Evolutionary conservation across 2,888 invertebrate species (phyloP), one percentile per base, ranked within the genome.

Genomic region (Anticlea derivata): DNA sequence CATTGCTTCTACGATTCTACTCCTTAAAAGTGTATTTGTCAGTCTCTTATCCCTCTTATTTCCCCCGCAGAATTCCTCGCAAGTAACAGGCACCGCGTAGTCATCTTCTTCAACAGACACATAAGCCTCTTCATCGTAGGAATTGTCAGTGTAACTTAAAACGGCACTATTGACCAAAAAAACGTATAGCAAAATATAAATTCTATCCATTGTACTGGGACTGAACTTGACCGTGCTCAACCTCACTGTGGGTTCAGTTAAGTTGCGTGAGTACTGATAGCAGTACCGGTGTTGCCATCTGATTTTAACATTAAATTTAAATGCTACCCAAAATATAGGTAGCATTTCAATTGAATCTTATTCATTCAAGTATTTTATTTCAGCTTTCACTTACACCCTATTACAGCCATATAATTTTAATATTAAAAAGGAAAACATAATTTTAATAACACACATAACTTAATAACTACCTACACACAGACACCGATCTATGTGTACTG

Each of bases 1-100:
- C 85, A 87, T 86, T 0, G 67, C 73, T 7, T 87, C 81, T 7
- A 86, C 50, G n/a, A 86, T 64, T 55, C 66, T 75, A 56, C 83
- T 86, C 43, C 61, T 77, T 1, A 71, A 17, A 1, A 56, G 57
- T 31, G 53, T 38, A 11, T 41, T 47, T 1, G 53, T 48, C 2
- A 51, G 7, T 48, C 73, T 75, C 50, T 73, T 77, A 20, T 62
- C 70, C 52, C 73, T 75, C 1, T 7, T 33, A 10, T 45, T 50
- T n/a, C 55, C 57, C 10, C 57, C 63, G 51, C 82, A 78, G 43
- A 56, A 73, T 5, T 63, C 65, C n/a, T 52, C 50, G 50, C 80
- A 80, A 2, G 50, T 35, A 8, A 56, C 43, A 1, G 83, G 68
- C 7, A 53, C 52, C 5, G 81, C 78, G 45, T 79, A 80, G 5